These are phyloP conservation scores for Bombus fervidus DNA, from an alignment of 1,140 invertebrate genomes.

Conservation along the genomic window DNA sequence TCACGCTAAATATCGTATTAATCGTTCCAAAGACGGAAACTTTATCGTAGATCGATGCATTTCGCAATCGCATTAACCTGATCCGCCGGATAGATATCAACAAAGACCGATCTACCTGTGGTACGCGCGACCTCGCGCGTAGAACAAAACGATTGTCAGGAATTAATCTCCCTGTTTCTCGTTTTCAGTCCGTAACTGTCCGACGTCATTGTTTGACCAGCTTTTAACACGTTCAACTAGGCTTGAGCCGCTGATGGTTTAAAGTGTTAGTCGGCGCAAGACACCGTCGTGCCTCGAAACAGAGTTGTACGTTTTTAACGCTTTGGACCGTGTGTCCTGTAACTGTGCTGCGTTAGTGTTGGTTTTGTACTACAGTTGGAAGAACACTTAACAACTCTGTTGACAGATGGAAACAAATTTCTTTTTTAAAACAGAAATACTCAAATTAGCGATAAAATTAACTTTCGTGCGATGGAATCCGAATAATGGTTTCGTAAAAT, in stretches of 20 bases:
- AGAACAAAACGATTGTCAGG: slow-evolving; percentile 54
- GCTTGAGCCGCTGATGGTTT: not conserved
- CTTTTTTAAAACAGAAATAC: not conserved
- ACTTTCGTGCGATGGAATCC: not conserved
- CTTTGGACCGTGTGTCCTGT: not conserved
- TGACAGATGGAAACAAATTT: not conserved
- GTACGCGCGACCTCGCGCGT: slow-evolving; percentile 1
- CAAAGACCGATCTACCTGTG: slow-evolving; percentile 19
- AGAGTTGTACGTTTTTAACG: not conserved
- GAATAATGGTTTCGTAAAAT: not conserved
- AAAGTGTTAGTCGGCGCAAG: not conserved
- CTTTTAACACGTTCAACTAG: slow-evolving; percentile 42
- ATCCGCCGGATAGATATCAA: slow-evolving; percentile 35
- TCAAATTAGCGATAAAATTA: not conserved
- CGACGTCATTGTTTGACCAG: slow-evolving; percentile 40
- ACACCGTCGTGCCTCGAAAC: not conserved
- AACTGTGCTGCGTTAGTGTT: not conserved
- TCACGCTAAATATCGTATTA: not conserved
- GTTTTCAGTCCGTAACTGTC: slow-evolving; percentile 22
- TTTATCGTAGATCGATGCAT: not conserved
- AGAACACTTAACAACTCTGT: not conserved
- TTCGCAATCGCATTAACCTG: slow-evolving; percentile 5
- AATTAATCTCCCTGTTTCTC: slow-evolving; percentile 59
- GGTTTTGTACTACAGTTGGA: not conserved
- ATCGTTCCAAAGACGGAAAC: not conserved